phyloP scores from a whole-genome alignment of 2,888 invertebrate genomes.

The Leptinotarsa haldemani region DNA sequence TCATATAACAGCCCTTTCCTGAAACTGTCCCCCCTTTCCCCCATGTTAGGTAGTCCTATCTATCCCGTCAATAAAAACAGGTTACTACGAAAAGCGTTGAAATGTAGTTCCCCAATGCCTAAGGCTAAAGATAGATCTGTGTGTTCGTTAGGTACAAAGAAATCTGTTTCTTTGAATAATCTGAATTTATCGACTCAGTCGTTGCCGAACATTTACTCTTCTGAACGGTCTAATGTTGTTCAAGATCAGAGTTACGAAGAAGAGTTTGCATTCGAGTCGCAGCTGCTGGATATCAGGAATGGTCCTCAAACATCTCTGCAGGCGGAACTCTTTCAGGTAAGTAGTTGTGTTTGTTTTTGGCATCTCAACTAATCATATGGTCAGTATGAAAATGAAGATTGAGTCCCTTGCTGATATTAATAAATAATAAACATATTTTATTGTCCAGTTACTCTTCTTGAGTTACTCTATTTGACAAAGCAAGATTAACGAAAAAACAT shows the following conservation, averaged over 20 bases:
- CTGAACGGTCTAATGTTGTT: constrained; percentile 40
- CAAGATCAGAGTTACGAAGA: constrained; percentile 39
- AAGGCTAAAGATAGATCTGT: constrained; percentile 10
- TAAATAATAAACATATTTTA: too few relatives aligned
- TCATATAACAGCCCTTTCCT: constrained; percentile 28
- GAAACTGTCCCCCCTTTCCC: constrained; percentile 31
- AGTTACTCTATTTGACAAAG: too few relatives aligned
- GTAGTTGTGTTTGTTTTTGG: constrained; percentile 8
- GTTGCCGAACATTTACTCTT: constrained; percentile 31
- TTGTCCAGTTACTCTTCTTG: too few relatives aligned
- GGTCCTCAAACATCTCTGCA: constrained; percentile 37
- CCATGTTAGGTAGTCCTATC: constrained; percentile 26
- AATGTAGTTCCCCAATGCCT: constrained; percentile 25
- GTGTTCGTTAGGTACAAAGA: constrained; percentile 25
- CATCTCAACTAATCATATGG: background rate
- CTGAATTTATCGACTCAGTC: constrained; percentile 35
- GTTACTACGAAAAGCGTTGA: constrained; percentile 27
- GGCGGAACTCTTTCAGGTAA: constrained; percentile 42
- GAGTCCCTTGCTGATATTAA: too few relatives aligned
- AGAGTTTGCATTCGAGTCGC: constrained; percentile 28
- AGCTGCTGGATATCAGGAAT: constrained; percentile 21
- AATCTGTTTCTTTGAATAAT: constrained; percentile 30
- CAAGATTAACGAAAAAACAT: too few relatives aligned
- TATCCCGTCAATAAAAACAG: constrained; percentile 25
- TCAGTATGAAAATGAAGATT: background rate